Evolutionary conservation across 2,888 invertebrate genomes (phyloP).

Genomic region (Xestia rhomboidea): DNA sequence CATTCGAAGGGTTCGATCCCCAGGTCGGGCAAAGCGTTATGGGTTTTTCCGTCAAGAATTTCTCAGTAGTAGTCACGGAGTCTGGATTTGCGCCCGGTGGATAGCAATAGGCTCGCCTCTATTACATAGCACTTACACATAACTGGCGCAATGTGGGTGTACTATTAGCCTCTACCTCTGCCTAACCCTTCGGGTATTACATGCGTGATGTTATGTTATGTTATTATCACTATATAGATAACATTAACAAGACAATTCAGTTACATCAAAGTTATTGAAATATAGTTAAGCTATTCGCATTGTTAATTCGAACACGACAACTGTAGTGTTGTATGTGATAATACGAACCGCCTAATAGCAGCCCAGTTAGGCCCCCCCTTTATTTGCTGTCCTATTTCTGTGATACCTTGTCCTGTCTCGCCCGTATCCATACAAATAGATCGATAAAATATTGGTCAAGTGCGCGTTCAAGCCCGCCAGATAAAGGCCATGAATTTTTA

Average conservation of each 20-base stretch:
- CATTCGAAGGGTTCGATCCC: too few relatives aligned
- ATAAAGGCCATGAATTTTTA: constrained; percentile 57
- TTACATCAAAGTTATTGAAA: constrained; percentile 9
- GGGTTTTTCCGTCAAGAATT: too few relatives aligned
- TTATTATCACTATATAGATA: neutral
- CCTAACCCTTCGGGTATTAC: too few relatives aligned
- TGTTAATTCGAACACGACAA: constrained; percentile 38
- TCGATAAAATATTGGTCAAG: constrained; percentile 64
- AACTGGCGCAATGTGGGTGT: too few relatives aligned
- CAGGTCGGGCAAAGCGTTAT: too few relatives aligned
- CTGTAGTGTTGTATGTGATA: constrained; percentile 31
- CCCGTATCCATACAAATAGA: constrained; percentile 61
- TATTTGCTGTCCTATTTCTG: constrained; percentile 59
- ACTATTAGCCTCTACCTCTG: too few relatives aligned
- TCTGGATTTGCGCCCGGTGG: too few relatives aligned
- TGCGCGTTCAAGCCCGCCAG: constrained; percentile 45
- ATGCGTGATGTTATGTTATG: too few relatives aligned
- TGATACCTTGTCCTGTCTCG: constrained; percentile 48
- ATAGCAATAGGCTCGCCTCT: too few relatives aligned
- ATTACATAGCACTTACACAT: too few relatives aligned
- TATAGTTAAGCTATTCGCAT: constrained; percentile 3
- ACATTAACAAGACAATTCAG: neutral
- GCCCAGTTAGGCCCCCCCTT: constrained; percentile 35
- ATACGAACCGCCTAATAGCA: constrained; percentile 13
- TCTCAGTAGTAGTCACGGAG: too few relatives aligned